phyloP scores from a whole-genome alignment of 1,140 invertebrate genomes.

The Leguminivora glycinivorella region DNA sequence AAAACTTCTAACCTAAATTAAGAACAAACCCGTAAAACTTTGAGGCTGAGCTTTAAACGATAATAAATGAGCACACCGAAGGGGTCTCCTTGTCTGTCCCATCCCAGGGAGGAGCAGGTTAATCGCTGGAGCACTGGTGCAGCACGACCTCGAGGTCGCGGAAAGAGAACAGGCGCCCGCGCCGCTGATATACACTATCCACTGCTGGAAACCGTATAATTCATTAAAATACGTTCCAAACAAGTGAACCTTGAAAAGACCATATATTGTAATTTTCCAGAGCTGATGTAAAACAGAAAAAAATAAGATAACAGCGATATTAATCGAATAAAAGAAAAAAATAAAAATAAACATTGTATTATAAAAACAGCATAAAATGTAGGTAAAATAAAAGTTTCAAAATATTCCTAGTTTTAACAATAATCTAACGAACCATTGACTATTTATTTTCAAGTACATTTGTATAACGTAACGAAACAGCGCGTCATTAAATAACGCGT shows the following conservation, averaged over 20 bases:
- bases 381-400: not conserved
- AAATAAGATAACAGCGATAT: not conserved
- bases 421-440: not conserved
- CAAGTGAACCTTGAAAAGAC: too few species aligned
- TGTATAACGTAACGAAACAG: not conserved
- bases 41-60: too few species aligned
- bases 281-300: too few species aligned
- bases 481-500: not conserved
- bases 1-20: too few species aligned
- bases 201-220: not conserved
- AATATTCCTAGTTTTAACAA: not conserved
- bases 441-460: not conserved
- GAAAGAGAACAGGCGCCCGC: slow-evolving; percentile 5
- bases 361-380: not conserved
- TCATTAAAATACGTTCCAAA: too few species aligned
- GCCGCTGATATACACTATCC: not conserved
- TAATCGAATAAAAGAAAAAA: not conserved
- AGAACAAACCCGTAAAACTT: too few species aligned
- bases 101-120: not conserved
- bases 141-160: slow-evolving; percentile 17
- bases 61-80: too few species aligned
- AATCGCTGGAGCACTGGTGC: slow-evolving; percentile 22
- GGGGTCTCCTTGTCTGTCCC: too few species aligned
- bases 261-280: too few species aligned
- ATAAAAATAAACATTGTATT: not conserved